Base-by-base conservation (phyloP, 2,888 invertebrate genomes). In the Drosophila rellima region DNA sequence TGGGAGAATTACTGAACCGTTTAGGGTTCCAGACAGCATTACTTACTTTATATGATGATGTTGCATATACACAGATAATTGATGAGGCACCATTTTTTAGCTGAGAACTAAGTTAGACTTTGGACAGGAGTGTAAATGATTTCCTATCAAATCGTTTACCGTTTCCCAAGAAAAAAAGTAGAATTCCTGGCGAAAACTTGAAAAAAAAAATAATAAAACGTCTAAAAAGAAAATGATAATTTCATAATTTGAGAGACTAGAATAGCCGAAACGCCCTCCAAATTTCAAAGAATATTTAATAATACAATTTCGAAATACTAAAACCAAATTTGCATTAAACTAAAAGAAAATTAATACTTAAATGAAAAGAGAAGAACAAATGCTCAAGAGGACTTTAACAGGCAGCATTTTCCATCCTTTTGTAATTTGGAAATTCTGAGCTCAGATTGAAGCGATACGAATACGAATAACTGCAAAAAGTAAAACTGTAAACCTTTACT, bases 401-500 rank as follows among this genome's bases (percentile, higher is more conserved):
- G 72, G 48, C 62, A 63, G 84, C 75, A 81, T 81, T 79, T 84
- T 63, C 52, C 47, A 47, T 39, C 29, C 62, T 54, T 78, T 78
- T 84, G 61, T 66, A 78, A 59, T 67, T 52, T 29, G 35, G 20
- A 20, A 47, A 60, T 40, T 47, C 48, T 17, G 26, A 48, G 18
- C 33, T 56, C 37, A 45, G 52, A 54, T 57, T 23, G 23, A 31
- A 42, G 33, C 33, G 35, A 44, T 2, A 7, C n/a, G 50, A 23
- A 26, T 64, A 52, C 35, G 18, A 47, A 54, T 56, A 69, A 67
- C 42, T 55, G 61, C 61, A 66, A 82, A 63, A 69, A 59, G 17
- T 37, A 66, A 68, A 75, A 82, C 59, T 76, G 80, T 69, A 82
- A 85, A 85, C 86, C 80, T 88, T 85, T 85, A 83, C 83, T 83